Evolutionary conservation across 1,140 invertebrate genomes (phyloP).

Genomic region (Dysdera silvatica): DNA sequence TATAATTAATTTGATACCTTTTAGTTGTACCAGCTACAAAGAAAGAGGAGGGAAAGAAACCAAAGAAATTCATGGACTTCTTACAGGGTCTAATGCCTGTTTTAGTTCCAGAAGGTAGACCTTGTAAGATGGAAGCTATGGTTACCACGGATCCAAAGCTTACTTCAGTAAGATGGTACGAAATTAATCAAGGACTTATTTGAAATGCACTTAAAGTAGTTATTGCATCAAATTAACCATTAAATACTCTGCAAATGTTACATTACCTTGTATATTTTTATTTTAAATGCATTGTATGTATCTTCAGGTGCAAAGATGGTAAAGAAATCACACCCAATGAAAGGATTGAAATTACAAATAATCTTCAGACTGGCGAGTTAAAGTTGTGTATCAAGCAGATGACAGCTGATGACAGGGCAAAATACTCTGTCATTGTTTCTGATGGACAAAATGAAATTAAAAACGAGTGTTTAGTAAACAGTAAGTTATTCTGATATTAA

Average conservation of each 20-base stretch:
- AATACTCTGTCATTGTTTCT: slow-evolving; percentile 50
- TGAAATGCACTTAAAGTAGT: not conserved
- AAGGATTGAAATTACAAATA: slow-evolving; percentile 32
- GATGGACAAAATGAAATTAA: slow-evolving; percentile 49
- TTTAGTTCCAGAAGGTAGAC: slow-evolving; percentile 35
- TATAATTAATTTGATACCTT: not conserved
- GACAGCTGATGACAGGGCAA: slow-evolving; percentile 53
- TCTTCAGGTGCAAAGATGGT: slow-evolving; percentile 21
- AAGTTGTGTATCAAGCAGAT: slow-evolving; percentile 50
- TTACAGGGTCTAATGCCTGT: slow-evolving; percentile 14
- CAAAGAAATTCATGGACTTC: slow-evolving; percentile 14
- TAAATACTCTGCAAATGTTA: not conserved
- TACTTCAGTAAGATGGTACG: slow-evolving; percentile 42
- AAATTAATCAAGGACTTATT: no score
- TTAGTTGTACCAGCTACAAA: slow-evolving; percentile 8
- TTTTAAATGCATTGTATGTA: not conserved
- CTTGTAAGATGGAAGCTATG: slow-evolving; percentile 39
- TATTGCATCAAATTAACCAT: not conserved
- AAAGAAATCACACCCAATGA: slow-evolving; percentile 23
- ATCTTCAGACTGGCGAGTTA: slow-evolving; percentile 64
- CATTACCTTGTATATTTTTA: not conserved
- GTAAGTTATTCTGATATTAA: no score
- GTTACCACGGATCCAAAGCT: slow-evolving; percentile 38
- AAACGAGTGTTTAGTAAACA: slow-evolving; percentile 26
- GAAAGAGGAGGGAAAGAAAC: slow-evolving; percentile 1